Percentiles rank a stretch among this genome's conserved stretches.
phyloP scores from a whole-genome alignment of 2,113 vertebrate genomes.

The Dipodomys stephensi region DNA sequence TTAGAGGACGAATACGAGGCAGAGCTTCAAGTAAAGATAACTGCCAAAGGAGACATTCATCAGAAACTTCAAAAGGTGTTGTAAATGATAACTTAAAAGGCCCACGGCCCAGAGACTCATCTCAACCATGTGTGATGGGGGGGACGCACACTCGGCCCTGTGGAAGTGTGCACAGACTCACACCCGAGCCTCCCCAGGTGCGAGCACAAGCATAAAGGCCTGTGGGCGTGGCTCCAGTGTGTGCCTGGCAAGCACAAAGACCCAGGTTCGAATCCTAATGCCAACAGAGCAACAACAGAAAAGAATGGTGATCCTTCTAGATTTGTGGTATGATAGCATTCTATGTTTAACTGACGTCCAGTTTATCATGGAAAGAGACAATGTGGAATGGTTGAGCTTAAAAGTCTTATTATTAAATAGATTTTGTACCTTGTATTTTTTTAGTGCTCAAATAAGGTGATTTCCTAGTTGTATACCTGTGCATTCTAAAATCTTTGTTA shows the following conservation, averaged over 20 bases:
- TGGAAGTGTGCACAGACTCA: too few relatives aligned
- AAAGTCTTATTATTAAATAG: not conserved
- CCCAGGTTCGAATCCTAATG: too few relatives aligned
- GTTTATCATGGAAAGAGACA: conserved; percentile 20
- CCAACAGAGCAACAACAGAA: not conserved
- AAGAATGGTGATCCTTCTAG: not conserved
- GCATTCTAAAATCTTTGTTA: conserved; percentile 25
- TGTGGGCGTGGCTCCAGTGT: too few relatives aligned
- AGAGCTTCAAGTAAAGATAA: conserved; percentile 96
- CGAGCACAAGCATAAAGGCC: too few relatives aligned
- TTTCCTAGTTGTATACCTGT: not conserved
- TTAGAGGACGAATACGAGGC: conserved; percentile 92
- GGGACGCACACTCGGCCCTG: too few relatives aligned
- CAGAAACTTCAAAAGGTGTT: conserved; percentile 95
- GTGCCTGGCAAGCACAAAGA: too few relatives aligned
- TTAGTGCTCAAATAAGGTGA: not conserved
- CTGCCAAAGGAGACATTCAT: conserved; percentile 92
- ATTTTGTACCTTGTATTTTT: too few relatives aligned
- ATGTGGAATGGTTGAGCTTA: conserved; percentile 27
- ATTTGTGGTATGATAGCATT: not conserved
- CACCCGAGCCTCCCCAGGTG: too few relatives aligned
- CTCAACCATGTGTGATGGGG: too few relatives aligned
- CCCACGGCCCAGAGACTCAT: too few relatives aligned
- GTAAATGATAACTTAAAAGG: not conserved
- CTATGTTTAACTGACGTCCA: not conserved